These are phyloP conservation scores for Heliconius congener DNA, from an alignment of 1,140 invertebrate species.

Conservation along the genomic window DNA sequence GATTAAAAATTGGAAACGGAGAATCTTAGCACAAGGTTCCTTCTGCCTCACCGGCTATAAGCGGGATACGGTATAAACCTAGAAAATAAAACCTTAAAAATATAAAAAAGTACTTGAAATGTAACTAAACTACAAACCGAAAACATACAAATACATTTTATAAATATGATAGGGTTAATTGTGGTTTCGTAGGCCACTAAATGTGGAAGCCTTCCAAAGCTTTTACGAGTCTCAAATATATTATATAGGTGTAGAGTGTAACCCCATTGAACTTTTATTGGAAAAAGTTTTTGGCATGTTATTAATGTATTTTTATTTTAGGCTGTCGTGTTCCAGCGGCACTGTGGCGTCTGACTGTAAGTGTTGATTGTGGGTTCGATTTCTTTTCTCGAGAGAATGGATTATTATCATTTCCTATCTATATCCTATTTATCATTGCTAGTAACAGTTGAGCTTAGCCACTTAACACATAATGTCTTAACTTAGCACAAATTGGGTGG, in stretches of 20 bases:
- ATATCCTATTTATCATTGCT: too few species aligned
- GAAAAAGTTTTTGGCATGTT: neutral
- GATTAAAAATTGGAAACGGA: neutral
- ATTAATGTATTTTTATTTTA: too few species aligned
- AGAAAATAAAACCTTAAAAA: neutral
- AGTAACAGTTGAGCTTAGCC: too few species aligned
- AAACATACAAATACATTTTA: constrained; percentile 31
- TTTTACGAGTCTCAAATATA: constrained; percentile 13
- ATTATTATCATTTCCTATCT: too few species aligned
- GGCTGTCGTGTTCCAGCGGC: too few species aligned
- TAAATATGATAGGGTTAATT: constrained; percentile 24
- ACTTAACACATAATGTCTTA: too few species aligned
- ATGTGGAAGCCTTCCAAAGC: constrained; percentile 23
- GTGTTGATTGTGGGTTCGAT: too few species aligned
- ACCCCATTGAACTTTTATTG: neutral
- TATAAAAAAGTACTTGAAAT: neutral
- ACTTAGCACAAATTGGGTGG: too few species aligned
- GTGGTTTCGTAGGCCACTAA: constrained; percentile 24
- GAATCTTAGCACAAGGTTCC: neutral
- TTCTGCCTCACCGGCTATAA: too few species aligned
- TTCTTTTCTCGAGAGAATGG: too few species aligned
- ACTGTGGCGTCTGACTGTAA: too few species aligned
- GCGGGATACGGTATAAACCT: neutral
- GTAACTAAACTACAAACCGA: constrained; percentile 2
- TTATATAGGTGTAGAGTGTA: neutral